Conservation (phyloP, 2,797 vertebrate genomes). For the Acestrorhynchus altus region DNA sequence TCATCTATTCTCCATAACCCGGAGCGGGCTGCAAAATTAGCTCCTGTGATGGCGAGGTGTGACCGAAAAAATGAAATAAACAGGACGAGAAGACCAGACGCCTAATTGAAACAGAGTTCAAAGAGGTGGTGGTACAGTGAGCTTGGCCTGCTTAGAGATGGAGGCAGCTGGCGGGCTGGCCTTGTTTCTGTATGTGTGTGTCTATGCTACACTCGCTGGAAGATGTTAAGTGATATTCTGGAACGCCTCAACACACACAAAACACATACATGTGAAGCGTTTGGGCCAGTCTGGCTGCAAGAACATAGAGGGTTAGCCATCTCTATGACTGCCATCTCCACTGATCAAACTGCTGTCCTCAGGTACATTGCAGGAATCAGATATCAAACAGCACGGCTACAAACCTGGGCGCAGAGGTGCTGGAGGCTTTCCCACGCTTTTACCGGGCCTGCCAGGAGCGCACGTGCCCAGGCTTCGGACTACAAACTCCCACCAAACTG, state of each 20-base stretch:
- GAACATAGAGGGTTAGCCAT: slow-evolving; percentile 67
- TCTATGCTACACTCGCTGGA: not conserved
- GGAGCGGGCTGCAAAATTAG: slow-evolving; percentile 77
- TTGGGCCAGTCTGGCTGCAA: slow-evolving; percentile 51
- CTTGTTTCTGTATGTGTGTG: not conserved
- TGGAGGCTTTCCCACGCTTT: slow-evolving; percentile 61
- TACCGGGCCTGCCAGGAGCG: slow-evolving; percentile 62
- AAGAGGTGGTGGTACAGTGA: slow-evolving; percentile 10
- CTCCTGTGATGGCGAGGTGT: slow-evolving; percentile 79
- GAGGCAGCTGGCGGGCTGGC: slow-evolving; percentile 17
- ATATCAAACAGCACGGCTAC: slow-evolving; percentile 69
- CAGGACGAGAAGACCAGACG: slow-evolving; percentile 55
- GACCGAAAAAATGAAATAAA: slow-evolving; percentile 80
- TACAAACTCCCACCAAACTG: slow-evolving; percentile 55
- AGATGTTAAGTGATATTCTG: slow-evolving; percentile 4
- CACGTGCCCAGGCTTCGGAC: slow-evolving; percentile 57
- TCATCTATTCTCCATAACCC: slow-evolving; percentile 80
- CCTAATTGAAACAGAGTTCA: slow-evolving; percentile 79
- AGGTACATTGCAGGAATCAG: slow-evolving; percentile 69
- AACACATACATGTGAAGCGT: not conserved
- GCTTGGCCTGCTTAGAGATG: slow-evolving; percentile 12
- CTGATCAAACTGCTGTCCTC: slow-evolving; percentile 75
- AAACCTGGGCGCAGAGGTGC: slow-evolving; percentile 59
- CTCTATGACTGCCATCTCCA: slow-evolving; percentile 67
- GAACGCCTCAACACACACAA: not conserved